Percentiles rank a stretch among this genome's conserved stretches.
Conservation (phyloP, 2,888 invertebrate species). For the Hanleya hanleyi region DNA sequence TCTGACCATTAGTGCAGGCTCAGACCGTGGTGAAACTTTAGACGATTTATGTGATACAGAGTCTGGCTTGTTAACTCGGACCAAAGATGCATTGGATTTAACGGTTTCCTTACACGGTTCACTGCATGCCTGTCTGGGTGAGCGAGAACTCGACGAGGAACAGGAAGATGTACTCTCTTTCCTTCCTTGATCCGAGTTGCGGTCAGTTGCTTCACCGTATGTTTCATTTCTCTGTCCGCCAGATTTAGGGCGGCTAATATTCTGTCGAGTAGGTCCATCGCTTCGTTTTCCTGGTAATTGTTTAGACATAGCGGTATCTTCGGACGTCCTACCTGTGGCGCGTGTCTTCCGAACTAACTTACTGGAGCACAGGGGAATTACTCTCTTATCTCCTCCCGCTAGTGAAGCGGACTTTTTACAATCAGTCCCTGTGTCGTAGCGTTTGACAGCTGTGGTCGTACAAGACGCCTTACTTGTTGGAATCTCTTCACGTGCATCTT, state of each 20-base stretch:
- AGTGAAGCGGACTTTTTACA: background rate
- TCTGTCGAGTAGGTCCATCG: background rate
- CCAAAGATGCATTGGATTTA: background rate
- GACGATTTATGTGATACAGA: background rate
- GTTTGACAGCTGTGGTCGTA: background rate
- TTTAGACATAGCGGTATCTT: background rate
- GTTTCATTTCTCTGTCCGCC: background rate
- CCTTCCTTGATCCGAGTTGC: background rate
- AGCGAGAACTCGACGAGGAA: background rate
- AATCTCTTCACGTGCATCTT: too few species aligned
- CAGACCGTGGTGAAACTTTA: background rate
- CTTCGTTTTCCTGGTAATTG: background rate
- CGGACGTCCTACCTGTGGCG: background rate
- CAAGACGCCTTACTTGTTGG: background rate
- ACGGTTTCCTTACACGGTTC: background rate
- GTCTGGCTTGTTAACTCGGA: background rate
- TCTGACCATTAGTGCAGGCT: background rate
- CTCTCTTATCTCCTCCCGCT: background rate
- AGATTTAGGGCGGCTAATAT: background rate
- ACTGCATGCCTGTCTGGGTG: background rate
- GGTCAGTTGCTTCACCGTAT: background rate
- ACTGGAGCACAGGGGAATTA: background rate
- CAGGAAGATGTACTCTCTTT: background rate
- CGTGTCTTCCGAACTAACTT: background rate
- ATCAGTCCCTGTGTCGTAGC: too few species aligned